Evolutionary conservation across 1,140 invertebrate genomes (phyloP).

Genomic region (Diabrotica virgifera): DNA sequence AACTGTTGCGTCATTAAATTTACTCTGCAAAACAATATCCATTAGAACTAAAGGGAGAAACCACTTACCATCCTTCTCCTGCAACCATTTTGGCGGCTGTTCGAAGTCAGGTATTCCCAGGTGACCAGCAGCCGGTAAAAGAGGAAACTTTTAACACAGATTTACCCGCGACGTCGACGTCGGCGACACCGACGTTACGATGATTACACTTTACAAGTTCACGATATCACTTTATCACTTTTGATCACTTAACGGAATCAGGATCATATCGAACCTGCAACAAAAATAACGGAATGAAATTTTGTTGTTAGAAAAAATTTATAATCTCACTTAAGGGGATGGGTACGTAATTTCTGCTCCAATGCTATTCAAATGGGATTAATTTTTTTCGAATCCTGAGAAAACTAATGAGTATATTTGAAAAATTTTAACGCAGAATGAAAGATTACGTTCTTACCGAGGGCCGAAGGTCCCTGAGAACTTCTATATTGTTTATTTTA

Average conservation of each 20-base stretch:
- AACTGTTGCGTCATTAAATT: no score
- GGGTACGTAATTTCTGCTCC: no score
- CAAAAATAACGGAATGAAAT: background rate
- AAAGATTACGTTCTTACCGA: no score
- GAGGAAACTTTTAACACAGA: background rate
- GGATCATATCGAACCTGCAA: background rate
- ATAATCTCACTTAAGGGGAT: no score
- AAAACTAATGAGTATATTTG: no score
- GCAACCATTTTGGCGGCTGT: slow-evolving; percentile 8
- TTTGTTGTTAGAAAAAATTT: background rate
- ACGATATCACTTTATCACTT: slow-evolving; percentile 2
- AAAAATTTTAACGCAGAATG: no score
- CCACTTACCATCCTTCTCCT: slow-evolving; percentile 12
- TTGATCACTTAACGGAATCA: background rate
- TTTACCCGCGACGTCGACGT: background rate
- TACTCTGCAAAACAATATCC: no score
- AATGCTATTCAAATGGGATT: no score
- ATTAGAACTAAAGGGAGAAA: no score
- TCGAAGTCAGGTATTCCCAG: background rate
- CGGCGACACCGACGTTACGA: background rate
- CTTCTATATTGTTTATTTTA: no score
- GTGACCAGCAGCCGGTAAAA: background rate
- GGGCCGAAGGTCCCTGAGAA: no score
- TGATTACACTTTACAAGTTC: background rate
- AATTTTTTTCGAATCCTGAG: no score